phyloP scores from a whole-genome alignment of 2,888 invertebrate genomes.

The Desoria tigrina region DNA sequence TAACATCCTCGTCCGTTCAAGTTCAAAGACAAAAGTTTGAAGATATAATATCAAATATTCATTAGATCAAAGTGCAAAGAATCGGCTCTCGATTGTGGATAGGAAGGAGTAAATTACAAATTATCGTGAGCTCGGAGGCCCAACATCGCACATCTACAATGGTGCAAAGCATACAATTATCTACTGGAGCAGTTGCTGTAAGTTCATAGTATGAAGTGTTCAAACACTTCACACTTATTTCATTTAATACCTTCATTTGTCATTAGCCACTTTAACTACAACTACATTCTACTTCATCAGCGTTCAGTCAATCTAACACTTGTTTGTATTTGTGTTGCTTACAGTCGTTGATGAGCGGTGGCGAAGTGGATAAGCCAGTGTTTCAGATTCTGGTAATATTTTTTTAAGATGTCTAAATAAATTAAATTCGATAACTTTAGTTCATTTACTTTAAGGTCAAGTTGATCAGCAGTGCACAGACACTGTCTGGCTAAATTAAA shows the following conservation, averaged over 20 bases:
- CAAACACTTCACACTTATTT: background rate
- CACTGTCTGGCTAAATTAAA: background rate
- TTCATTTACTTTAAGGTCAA: no score
- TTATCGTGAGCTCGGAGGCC: background rate
- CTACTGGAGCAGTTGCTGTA: slow-evolving; percentile 35
- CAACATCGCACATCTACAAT: background rate
- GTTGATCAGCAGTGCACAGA: background rate
- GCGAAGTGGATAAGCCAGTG: slow-evolving; percentile 70
- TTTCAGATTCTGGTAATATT: slow-evolving; percentile 73
- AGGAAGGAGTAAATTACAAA: no score
- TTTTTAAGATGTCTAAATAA: no score
- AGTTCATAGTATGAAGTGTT: no score
- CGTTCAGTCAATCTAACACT: no score
- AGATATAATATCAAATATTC: no score
- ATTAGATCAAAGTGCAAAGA: no score
- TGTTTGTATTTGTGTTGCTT: slow-evolving; percentile 41
- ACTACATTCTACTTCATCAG: no score
- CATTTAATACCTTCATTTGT: slow-evolving; percentile 9
- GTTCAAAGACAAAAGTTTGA: no score
- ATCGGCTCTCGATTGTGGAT: no score
- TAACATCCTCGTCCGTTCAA: no score
- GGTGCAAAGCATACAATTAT: slow-evolving; percentile 19
- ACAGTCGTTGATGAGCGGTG: slow-evolving; percentile 75
- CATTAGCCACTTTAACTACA: slow-evolving; percentile 27
- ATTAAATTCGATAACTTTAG: no score